phyloP scores from a whole-genome alignment of 2,113 vertebrate species.

The Ophthalmolycus amberensis region DNA sequence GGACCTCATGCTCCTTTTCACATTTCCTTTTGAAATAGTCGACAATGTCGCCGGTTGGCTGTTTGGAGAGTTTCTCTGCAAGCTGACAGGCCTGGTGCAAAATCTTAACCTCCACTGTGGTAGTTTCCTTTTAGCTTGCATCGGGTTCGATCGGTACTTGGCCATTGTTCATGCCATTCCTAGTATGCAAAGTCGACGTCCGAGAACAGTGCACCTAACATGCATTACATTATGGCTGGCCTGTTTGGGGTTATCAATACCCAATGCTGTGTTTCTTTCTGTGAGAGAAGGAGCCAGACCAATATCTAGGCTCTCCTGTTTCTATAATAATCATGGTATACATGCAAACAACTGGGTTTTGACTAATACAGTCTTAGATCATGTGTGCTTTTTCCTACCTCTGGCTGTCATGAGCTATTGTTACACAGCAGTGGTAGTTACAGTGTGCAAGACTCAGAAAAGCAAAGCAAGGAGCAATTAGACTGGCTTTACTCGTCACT shows the following conservation, averaged over 20 bases:
- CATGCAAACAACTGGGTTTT: constrained; percentile 81
- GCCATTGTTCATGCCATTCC: constrained; percentile 89
- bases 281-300: rapidly evolving
- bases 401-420: constrained; percentile 90
- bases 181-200: constrained; percentile 86
- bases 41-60: constrained; percentile 84
- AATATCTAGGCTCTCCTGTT: constrained; percentile 77
- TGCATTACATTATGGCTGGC: constrained; percentile 86
- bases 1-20: constrained; percentile 88
- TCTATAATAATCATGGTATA: constrained; percentile 66
- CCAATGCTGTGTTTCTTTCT: constrained; percentile 85
- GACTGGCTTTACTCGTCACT: constrained; percentile 89
- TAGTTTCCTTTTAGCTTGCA: constrained; percentile 90
- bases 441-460: constrained; percentile 84
- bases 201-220: constrained; percentile 84
- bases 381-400: constrained; percentile 88
- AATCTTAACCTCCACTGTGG: constrained; percentile 89
- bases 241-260: constrained; percentile 83
- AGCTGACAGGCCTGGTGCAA: constrained; percentile 82
- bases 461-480: constrained; percentile 88
- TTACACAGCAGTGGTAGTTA: constrained; percentile 85
- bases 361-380: constrained; percentile 82
- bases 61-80: constrained; percentile 90
- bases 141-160: constrained; percentile 93
- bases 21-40: constrained; percentile 85